Base-by-base conservation (phyloP, 2,888 invertebrate species). In the Macropis europaea region DNA sequence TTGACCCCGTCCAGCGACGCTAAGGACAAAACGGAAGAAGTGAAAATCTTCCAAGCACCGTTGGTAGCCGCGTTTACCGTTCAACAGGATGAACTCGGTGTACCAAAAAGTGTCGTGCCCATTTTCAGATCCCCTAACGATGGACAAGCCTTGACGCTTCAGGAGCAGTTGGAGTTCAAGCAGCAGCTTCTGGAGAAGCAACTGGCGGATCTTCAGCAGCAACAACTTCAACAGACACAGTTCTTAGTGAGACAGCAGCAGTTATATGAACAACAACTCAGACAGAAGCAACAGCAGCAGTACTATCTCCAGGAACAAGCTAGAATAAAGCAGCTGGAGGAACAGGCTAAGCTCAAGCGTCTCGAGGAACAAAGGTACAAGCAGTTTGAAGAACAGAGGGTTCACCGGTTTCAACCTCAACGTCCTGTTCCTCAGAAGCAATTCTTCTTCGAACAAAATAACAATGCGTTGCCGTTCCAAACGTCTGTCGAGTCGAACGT, bases 41-140 rank as follows among this genome's bases (percentile, higher is more conserved):
- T 96, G 0, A 95, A 96, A 88, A 95, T 96, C 52, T 95, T 94
- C 84, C 94, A 94, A 78, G 96, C 96, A 2, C 96, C 96, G 0
- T 87, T 96, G 66, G 95, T 96, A 0, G 95, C 96, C 1, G 96
- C 96, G 0, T 96, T 96, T 84, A 96, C 96, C 0, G 95, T 96
- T 0, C 95, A 96, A 76, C 94, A 96, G 89, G 96, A 96, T 85
- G 94, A 94, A 76, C 92, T 92, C 26, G 96, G 96, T 0, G 86
- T 94, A n/a, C 95, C 96, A 0, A 94, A 95, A 81, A 95, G 94
- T 87, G 95, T 96, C 0, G 94, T 95, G 53, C 95, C 96, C 0
- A 92, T 95, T 81, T 93, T 92, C 84, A 93, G 93, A 83, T 91
- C 92, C 74, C 81, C 83, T 17, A 87, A 85, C 15, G 86, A 90